Conservation (phyloP, 2,113 vertebrate genomes). For the Odobenus rosmarus region DNA sequence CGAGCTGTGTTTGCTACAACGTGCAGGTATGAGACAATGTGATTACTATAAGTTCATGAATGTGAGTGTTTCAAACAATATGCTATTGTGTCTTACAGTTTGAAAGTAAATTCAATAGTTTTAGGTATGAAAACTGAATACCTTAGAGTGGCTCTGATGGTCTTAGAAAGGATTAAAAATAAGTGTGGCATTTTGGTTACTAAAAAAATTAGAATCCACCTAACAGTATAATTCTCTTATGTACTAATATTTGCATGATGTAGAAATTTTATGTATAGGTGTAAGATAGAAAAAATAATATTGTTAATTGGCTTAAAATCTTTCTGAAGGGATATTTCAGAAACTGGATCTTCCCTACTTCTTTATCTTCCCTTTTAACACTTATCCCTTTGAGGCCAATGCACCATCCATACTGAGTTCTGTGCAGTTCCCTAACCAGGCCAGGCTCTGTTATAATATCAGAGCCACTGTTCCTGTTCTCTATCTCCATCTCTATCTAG, state of each 20-base stretch:
- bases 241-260: slow-evolving; percentile 15
- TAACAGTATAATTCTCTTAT: background rate
- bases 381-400: background rate
- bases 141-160: background rate
- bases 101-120: slow-evolving; percentile 47
- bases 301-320: background rate
- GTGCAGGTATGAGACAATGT: slow-evolving; percentile 88
- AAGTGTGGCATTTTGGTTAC: slow-evolving; percentile 14
- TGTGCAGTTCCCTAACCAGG: background rate
- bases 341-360: background rate
- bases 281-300: background rate
- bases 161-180: slow-evolving; percentile 36
- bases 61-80: background rate
- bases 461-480: background rate
- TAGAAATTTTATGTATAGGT: slow-evolving; percentile 12
- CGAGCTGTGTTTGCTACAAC: slow-evolving; percentile 87
- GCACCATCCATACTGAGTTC: background rate
- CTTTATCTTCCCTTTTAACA: background rate
- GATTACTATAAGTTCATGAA: background rate
- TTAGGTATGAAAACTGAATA: slow-evolving; percentile 41
- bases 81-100: background rate
- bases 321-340: background rate
- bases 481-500: background rate
- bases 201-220: background rate
- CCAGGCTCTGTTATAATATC: background rate